phyloP scores from a whole-genome alignment of 2,888 invertebrate genomes.

The Cephalotes varians region DNA sequence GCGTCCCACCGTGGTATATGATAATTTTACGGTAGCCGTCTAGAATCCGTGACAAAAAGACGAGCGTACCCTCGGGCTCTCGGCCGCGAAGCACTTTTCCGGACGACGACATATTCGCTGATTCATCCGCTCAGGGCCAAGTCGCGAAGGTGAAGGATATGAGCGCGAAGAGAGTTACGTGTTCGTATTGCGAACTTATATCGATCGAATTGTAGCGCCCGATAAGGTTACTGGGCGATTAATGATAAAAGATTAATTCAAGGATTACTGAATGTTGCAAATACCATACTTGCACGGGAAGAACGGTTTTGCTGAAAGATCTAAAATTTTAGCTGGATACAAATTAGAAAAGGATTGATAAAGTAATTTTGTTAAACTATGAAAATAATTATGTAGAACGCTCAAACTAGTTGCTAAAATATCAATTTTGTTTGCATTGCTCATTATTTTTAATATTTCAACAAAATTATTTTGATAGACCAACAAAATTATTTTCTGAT shows the following conservation, averaged over 20 bases:
- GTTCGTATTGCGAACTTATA: constrained; percentile 55
- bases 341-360: too few species aligned
- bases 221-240: neutral
- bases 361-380: too few species aligned
- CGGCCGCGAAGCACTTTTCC: constrained; percentile 65
- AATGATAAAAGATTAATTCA: neutral
- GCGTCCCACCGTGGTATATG: constrained; percentile 56
- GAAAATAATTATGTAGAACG: too few species aligned
- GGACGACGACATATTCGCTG: constrained; percentile 68
- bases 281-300: too few species aligned
- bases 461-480: too few species aligned
- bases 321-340: too few species aligned
- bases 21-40: constrained; percentile 68
- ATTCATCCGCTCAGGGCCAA: constrained; percentile 70
- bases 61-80: constrained; percentile 62
- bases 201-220: constrained; percentile 15
- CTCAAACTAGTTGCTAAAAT: too few species aligned
- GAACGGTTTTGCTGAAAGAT: too few species aligned
- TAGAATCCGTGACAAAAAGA: constrained; percentile 68
- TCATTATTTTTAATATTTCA: too few species aligned
- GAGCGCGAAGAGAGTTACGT: constrained; percentile 62
- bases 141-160: constrained; percentile 59
- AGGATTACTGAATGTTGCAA: neutral
- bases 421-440: too few species aligned
- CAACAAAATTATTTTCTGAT: too few species aligned